phyloP scores from a whole-genome alignment of 2,888 invertebrate species.

The Eremobia ochroleuca region DNA sequence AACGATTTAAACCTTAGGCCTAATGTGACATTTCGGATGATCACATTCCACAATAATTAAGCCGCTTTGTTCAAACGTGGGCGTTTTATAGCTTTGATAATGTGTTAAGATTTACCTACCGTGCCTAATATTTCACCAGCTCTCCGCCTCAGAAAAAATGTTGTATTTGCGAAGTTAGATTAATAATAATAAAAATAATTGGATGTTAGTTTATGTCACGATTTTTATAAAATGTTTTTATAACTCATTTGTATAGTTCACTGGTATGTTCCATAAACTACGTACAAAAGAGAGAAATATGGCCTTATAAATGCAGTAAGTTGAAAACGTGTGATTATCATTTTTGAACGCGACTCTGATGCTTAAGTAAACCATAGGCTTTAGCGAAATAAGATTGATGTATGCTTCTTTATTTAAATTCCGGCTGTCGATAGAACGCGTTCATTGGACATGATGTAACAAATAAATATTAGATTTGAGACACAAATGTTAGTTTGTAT shows the following conservation, averaged over 20 bases:
- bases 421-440: neutral
- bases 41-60: slow-evolving; percentile 2
- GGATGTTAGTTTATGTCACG: neutral
- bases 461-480: neutral
- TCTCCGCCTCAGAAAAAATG: slow-evolving; percentile 32
- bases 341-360: neutral
- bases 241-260: neutral
- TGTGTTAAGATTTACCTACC: slow-evolving; percentile 26
- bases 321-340: neutral
- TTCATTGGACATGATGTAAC: neutral
- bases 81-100: slow-evolving; percentile 18
- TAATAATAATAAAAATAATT: slow-evolving; percentile 9
- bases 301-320: slow-evolving; percentile 3
- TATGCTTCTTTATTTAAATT: neutral
- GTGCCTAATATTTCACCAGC: slow-evolving; percentile 28
- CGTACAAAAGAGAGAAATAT: neutral
- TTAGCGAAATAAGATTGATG: neutral
- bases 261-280: neutral
- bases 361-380: neutral
- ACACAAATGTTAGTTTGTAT: neutral
- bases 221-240: slow-evolving; percentile 31
- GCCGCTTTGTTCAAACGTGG: slow-evolving; percentile 1
- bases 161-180: slow-evolving; percentile 35
- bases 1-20: neutral
- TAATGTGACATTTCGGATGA: slow-evolving; percentile 17